Evolutionary conservation across 2,797 vertebrate genomes (phyloP), one percentile per base, ranked within the genome.

Genomic region (Smutsia temminckii): DNA sequence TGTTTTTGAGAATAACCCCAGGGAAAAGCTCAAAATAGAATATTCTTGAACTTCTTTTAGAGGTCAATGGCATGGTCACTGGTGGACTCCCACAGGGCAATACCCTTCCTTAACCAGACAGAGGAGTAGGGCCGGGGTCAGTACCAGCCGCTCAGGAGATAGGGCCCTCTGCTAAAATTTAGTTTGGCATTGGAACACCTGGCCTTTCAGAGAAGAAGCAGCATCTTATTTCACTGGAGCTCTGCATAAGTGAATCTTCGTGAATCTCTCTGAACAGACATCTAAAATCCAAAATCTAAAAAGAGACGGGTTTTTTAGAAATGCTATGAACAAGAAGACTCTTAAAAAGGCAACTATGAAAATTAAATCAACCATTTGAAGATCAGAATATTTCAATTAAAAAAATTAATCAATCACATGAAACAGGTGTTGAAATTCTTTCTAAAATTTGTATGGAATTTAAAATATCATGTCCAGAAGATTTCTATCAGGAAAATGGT

Each of bases 1-100:
- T 86, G 14, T 94, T 96, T 85, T 37, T 93, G 59, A 79, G 49
- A 84, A 64, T 40, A 85, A 77, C 27, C 17, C 53, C 37, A 86
- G 29, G 57, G 34, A 61, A 78, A 91, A 83, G 57, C 53, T 94
- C 51, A 80, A 80, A 75, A 90, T 75, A 37, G 17, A 80, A 89
- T 61, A 68, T 89, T 18, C 29, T 85, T 85, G 34, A 57, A 51
- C 40, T 85, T 89, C 27, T 78, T 46, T 87, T 53, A 68, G 37
- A 80, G 49, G 12, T 42, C 53, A 85, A 17, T 27, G 18, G 16
- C 32, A 59, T 89, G 61, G 89, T 72, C 40, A 23, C 0, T 32
- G 20, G n/a, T 29, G 23, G 27, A 17, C 27, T 96, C 87, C 49
- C 16, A 14, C 79, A 71, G 23, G 57, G 29, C 27, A 42, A 27